These are phyloP conservation scores for Mormyrus lacerda DNA, from an alignment of 2,113 vertebrate species.

Conservation along the genomic window DNA sequence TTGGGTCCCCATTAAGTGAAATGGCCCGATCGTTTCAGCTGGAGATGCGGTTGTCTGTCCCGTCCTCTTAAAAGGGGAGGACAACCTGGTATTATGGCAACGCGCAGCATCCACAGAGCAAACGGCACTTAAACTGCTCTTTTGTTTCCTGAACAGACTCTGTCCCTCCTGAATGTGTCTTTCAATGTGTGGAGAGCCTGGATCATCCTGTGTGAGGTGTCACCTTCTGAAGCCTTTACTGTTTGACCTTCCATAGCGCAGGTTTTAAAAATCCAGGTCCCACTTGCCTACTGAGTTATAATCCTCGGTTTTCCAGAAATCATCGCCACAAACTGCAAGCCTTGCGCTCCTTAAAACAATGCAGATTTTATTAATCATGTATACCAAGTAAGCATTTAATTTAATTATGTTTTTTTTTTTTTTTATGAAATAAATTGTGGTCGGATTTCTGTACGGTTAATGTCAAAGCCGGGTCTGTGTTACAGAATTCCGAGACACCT, in stretches of 20 bases:
- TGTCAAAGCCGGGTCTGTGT: background rate
- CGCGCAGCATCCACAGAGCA: background rate
- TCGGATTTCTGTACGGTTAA: background rate
- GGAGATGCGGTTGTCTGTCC: background rate
- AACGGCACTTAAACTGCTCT: background rate
- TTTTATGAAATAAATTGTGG: background rate
- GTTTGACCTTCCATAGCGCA: background rate
- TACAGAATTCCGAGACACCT: background rate
- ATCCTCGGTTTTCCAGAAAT: background rate
- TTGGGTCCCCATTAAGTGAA: background rate
- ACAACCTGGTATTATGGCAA: background rate
- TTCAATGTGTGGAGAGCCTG: background rate
- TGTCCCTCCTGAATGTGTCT: background rate
- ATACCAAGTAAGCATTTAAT: background rate
- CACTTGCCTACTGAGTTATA: background rate
- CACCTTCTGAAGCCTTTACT: background rate
- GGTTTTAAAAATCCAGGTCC: background rate
- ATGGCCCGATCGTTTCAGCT: background rate
- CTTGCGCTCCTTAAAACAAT: background rate
- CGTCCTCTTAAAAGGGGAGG: background rate
- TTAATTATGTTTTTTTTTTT: background rate
- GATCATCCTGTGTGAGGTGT: background rate
- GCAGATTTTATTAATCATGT: background rate
- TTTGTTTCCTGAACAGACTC: background rate
- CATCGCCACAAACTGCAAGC: background rate